A percentile compares a stretch with the other conserved stretches of the same genome.
These are phyloP conservation scores for Lutjanus argentimaculatus DNA, from an alignment of 2,797 vertebrate species.

Conservation along the genomic window DNA sequence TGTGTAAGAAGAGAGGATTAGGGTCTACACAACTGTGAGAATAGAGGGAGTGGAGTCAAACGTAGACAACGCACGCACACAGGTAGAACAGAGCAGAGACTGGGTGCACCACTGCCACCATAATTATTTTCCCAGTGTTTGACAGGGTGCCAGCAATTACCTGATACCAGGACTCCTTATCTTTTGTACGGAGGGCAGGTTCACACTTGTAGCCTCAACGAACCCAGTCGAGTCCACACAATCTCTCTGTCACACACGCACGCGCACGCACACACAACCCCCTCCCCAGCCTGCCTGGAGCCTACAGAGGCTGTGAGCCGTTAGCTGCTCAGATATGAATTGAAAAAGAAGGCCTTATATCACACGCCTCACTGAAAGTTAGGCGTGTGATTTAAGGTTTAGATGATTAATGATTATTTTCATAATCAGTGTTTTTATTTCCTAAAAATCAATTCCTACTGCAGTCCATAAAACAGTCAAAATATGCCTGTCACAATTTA, in stretches of 20 bases:
- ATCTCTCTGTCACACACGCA: slow-evolving; percentile 4
- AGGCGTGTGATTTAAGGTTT: slow-evolving; percentile 31
- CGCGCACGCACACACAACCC: slow-evolving; percentile 12
- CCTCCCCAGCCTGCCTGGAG: slow-evolving; percentile 53
- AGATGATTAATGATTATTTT: slow-evolving; percentile 1
- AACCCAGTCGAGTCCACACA: slow-evolving; percentile 32
- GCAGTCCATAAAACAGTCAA: neutral
- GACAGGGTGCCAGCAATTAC: slow-evolving; percentile 84
- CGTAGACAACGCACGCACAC: slow-evolving; percentile 21
- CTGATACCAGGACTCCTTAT: slow-evolving; percentile 83
- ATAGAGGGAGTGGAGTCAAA: slow-evolving; percentile 36
- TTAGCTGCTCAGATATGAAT: slow-evolving; percentile 24
- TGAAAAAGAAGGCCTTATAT: neutral
- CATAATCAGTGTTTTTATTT: fast-evolving
- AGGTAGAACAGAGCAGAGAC: slow-evolving; percentile 39
- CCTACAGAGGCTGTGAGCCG: slow-evolving; percentile 37
- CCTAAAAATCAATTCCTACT: neutral
- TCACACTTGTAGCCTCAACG: slow-evolving; percentile 67
- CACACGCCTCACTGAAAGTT: neutral
- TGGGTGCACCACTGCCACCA: slow-evolving; percentile 61
- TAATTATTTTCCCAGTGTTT: slow-evolving; percentile 83
- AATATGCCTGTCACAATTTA: neutral
- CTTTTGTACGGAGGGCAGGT: slow-evolving; percentile 76
- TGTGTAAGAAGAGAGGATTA: slow-evolving; percentile 71
- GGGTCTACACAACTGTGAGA: slow-evolving; percentile 52